phyloP scores from a whole-genome alignment of 2,113 vertebrate species.

The Oenanthe melanoleuca region DNA sequence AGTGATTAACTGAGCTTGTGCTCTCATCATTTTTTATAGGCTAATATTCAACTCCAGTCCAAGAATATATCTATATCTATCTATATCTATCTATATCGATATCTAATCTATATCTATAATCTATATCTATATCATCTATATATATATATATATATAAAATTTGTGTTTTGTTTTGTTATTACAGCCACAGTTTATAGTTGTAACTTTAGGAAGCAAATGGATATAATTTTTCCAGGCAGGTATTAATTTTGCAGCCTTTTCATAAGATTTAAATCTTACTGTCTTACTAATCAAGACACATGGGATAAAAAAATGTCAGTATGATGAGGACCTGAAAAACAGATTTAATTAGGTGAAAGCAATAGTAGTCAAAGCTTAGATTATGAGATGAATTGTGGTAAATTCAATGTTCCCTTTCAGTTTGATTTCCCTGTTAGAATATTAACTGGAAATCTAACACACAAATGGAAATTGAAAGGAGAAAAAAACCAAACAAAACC shows the following conservation, averaged over 20 bases:
- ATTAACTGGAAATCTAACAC: neutral
- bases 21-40: neutral
- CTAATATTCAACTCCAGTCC: neutral
- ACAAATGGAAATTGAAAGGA: neutral
- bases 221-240: neutral
- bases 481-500: rapidly evolving
- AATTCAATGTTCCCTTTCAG: neutral
- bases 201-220: neutral
- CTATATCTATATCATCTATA: too few relatives aligned
- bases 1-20: neutral
- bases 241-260: neutral
- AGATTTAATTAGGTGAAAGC: neutral
- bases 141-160: too few relatives aligned
- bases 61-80: neutral
- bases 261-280: neutral
- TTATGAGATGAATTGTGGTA: neutral
- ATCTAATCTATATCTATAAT: too few relatives aligned
- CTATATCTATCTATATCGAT: too few relatives aligned
- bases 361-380: neutral
- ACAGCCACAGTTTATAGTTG: neutral
- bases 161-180: neutral
- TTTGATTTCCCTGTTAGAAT: neutral
- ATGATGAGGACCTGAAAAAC: neutral
- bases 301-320: rapidly evolving
- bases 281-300: neutral